Evolutionary conservation across 2,888 invertebrate species (phyloP).

Genomic region (Rhopalosiphum nymphaeae): DNA sequence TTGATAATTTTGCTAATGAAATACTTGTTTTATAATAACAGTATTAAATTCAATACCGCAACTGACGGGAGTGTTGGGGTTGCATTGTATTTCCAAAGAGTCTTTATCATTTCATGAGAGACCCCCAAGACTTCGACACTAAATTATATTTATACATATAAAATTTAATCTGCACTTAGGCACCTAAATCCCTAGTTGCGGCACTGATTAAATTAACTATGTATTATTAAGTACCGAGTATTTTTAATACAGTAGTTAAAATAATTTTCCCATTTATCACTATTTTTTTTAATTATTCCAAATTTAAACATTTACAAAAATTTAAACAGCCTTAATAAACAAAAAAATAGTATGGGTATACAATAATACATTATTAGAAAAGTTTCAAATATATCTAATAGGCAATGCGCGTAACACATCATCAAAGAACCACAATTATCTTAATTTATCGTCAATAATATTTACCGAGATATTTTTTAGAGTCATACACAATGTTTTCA

Average conservation of each 20-base stretch:
- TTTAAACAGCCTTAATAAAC: not conserved
- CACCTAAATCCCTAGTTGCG: too few relatives aligned
- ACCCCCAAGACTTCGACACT: too few relatives aligned
- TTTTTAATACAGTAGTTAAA: not conserved
- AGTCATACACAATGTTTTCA: too few relatives aligned
- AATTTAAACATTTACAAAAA: not conserved
- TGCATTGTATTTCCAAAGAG: too few relatives aligned
- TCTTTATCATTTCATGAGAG: too few relatives aligned
- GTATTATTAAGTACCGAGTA: not conserved
- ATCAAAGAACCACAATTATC: not conserved
- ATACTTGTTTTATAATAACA: not conserved
- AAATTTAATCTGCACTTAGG: too few relatives aligned
- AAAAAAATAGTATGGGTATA: not conserved
- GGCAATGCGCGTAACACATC: not conserved
- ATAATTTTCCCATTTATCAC: not conserved
- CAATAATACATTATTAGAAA: constrained; percentile 14
- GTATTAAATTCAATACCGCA: not conserved
- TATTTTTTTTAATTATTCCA: not conserved
- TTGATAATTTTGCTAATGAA: not conserved
- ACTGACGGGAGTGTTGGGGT: too few relatives aligned
- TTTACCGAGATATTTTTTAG: not conserved
- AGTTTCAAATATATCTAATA: not conserved
- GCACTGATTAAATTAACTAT: not conserved
- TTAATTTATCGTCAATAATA: not conserved
- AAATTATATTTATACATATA: too few relatives aligned